Base-by-base conservation (phyloP, 2,797 vertebrate species). In the Takifugu rubripes region DNA sequence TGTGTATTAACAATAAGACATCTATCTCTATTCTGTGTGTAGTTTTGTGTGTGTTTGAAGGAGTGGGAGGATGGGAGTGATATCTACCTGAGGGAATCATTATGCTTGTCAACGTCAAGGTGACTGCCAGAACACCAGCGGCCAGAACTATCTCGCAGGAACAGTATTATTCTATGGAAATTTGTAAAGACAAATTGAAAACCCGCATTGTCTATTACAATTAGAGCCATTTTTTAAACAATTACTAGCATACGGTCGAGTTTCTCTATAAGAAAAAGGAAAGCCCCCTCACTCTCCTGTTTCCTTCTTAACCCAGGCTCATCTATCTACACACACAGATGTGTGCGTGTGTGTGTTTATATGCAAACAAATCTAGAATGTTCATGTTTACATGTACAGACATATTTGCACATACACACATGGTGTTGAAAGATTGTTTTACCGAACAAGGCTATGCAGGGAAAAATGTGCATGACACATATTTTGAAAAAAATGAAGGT, bases 191-290 rank as follows among this genome's bases (percentile, higher is more conserved):
- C 84, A 84, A 82, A 90, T 85, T 83, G 78, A 73, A 88, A 90
- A 87, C 72, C 83, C 89, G 91, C 87, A 86, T 79, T 83, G 40
- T 87, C 88, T 84, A 84, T 89, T 88, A 86, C 76, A 76, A 88
- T 89, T 88, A 84, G 73, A 78, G 83, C 88, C 83, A 88, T 90
- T 90, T 69, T 40, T 40, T 40, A 74, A 69, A 75, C 79, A 89
- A 90, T 91, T 90, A 87, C 85, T 75, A 70, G 75, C 77, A 49
- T 59, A 21, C 70, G 68, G 61, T 81, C 74, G 24, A 60, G 68
- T 88, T 86, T 89, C 85, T 82, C 87, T 88, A 88, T 87, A 82
- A 21, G 21, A 29, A 40, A 43, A 72, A 70, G 68, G 83, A 75
- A 74, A 74, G 72, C 61, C 69, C 83, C 79, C 77, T 78, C 54